Evolutionary conservation across 2,113 vertebrate species (phyloP), one percentile per base, ranked within the genome.

Genomic region (Myodes glareolus): DNA sequence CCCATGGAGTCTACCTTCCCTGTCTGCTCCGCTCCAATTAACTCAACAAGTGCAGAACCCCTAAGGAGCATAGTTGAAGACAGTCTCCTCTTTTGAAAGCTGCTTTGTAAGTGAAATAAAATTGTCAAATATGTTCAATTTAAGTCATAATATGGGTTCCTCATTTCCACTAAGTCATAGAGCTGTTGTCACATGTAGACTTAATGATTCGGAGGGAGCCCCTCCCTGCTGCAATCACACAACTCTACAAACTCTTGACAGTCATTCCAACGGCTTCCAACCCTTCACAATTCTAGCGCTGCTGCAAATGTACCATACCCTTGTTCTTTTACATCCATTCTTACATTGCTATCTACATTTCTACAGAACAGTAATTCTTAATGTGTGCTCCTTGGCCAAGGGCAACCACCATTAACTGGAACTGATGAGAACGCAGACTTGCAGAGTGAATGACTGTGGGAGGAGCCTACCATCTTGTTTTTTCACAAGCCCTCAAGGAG

Each of bases 91-190:
- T 90, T 96, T 25, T 27, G 77, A 96, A 94, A 84, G n/a, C 33
- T 85, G 47, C 85, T 52, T 95, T 55, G 67, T 27, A 65, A 92
- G n/a, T 94, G 78, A 90, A 97, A 72, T 63, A 85, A 88, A 92
- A 47, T 52, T 45, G 78, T 80, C 7, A 25, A 67, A 93, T 29
- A 55, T 63, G 63, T 77, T 94, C 76, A 92, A 90, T 68, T 89
- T 75, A 77, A 84, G 47, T 88, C 47, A 55, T 55, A 93, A 72
- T 52, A 23, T 45, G 55, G 5, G 31, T 73, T 94, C 23, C 78
- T 63, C 55, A 81, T 80, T 72, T 72, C 89, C 63, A 61, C 76
- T 81, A 90, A 70, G 21, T 33, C 58, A 11, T 68, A 84, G 73
- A 68, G 58, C 8, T 88, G 33, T 63, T 93, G 95, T 82, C 68